Conservation (phyloP, 2,797 vertebrate genomes). For the Siniperca scherzeri region DNA sequence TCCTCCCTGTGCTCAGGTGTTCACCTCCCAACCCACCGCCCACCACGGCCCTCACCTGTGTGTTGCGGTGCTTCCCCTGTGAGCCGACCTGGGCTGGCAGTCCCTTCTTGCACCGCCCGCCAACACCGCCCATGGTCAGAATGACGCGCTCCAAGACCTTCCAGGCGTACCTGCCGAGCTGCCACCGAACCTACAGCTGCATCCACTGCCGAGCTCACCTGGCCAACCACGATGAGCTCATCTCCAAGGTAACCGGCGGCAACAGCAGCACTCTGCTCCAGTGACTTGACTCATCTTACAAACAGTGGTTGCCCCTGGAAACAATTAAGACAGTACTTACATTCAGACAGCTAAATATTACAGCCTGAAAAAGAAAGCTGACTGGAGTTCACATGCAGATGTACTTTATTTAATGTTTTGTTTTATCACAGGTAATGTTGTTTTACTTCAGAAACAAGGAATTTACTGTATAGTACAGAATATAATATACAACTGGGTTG, state of each 20-base stretch:
- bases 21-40: conserved; percentile 92
- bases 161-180: conserved; percentile 97
- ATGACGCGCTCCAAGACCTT: conserved; percentile 98
- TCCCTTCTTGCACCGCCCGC: conserved; percentile 95
- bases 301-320: conserved; percentile 17
- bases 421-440: background rate
- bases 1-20: conserved; percentile 78
- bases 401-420: background rate
- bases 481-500: background rate
- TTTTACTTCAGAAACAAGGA: background rate
- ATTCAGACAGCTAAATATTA: conserved; percentile 26
- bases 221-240: conserved; percentile 99
- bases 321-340: conserved; percentile 11
- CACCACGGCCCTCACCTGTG: conserved; percentile 99
- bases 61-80: conserved; percentile 99
- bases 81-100: conserved; percentile 98
- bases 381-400: background rate
- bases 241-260: conserved; percentile 92
- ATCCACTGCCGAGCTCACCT: conserved; percentile 98
- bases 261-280: background rate
- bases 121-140: conserved; percentile 93
- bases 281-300: conserved; percentile 15
- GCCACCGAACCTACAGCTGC: conserved; percentile 99
- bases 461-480: background rate
- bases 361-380: conserved; percentile 4